These are phyloP conservation scores for Eurypyga helias DNA, from an alignment of 2,113 vertebrate genomes.

Conservation along the genomic window DNA sequence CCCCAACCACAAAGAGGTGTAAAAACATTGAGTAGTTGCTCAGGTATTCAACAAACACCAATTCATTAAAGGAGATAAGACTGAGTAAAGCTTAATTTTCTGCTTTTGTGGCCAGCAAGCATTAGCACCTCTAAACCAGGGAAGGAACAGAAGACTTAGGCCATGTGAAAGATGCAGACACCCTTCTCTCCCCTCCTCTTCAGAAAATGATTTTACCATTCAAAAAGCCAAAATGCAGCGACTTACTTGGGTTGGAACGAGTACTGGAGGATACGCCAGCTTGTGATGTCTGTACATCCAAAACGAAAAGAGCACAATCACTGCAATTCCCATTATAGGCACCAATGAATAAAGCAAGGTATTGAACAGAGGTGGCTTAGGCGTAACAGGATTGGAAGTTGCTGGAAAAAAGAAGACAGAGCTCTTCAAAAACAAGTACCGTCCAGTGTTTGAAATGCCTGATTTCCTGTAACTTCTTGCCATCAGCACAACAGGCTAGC, in stretches of 20 bases:
- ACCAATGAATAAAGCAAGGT: conserved; percentile 95
- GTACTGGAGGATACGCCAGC: conserved; percentile 95
- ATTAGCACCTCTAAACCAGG: neutral
- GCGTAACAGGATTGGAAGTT: conserved; percentile 91
- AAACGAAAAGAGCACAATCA: conserved; percentile 93
- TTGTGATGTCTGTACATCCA: conserved; percentile 99
- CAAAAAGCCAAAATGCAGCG: neutral
- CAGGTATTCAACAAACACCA: neutral
- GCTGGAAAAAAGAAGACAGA: conserved; percentile 70
- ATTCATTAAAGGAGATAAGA: neutral
- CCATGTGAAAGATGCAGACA: neutral
- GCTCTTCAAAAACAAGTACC: neutral
- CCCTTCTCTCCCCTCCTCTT: neutral
- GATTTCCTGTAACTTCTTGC: neutral
- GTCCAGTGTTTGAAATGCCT: neutral
- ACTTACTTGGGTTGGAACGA: conserved; percentile 97
- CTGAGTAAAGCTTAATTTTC: conserved; percentile 34
- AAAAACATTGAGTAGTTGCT: neutral
- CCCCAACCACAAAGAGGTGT: neutral
- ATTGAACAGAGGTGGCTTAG: conserved; percentile 91
- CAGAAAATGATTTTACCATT: neutral
- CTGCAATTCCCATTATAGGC: conserved; percentile 93
- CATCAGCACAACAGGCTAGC: neutral
- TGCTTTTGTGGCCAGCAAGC: neutral
- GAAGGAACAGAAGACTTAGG: neutral